Evolutionary conservation across 2,113 vertebrate species (phyloP).

Genomic region (Gorsachius goisagi): DNA sequence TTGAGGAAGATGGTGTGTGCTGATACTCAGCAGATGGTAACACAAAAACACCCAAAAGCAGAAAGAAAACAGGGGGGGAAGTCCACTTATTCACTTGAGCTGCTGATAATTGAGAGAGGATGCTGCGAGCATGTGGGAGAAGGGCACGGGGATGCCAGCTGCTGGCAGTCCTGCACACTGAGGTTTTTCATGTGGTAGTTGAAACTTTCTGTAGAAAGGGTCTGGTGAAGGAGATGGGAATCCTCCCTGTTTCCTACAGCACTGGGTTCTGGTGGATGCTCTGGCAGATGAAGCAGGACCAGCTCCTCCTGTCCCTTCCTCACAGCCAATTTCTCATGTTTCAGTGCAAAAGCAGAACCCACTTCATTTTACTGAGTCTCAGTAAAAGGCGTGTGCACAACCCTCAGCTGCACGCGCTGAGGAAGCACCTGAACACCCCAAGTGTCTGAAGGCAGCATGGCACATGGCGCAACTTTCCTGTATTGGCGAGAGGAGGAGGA

Average conservation of each 20-base stretch:
- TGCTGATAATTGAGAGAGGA: not conserved
- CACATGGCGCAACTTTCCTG: not conserved
- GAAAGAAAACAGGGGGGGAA: not conserved
- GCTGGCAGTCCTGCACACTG: not conserved
- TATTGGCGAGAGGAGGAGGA: not conserved
- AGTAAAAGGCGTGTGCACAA: accelerated
- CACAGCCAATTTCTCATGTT: not conserved
- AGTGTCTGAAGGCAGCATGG: not conserved
- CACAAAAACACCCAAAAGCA: not conserved
- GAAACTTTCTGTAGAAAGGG: not conserved
- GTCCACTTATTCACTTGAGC: not conserved
- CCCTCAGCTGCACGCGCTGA: accelerated
- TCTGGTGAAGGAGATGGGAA: not conserved
- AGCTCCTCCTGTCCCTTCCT: not conserved
- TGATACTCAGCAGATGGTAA: not conserved
- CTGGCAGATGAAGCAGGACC: not conserved
- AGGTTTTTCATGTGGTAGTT: no score
- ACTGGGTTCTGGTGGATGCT: not conserved
- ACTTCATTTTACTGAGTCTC: accelerated
- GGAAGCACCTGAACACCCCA: not conserved
- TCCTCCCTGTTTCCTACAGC: not conserved
- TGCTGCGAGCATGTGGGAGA: not conserved
- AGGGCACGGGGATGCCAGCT: not conserved
- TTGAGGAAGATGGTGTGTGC: not conserved
- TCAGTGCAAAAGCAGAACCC: not conserved